Evolutionary conservation across 2,113 vertebrate genomes (phyloP).

Genomic region (Athene cunicularia): DNA sequence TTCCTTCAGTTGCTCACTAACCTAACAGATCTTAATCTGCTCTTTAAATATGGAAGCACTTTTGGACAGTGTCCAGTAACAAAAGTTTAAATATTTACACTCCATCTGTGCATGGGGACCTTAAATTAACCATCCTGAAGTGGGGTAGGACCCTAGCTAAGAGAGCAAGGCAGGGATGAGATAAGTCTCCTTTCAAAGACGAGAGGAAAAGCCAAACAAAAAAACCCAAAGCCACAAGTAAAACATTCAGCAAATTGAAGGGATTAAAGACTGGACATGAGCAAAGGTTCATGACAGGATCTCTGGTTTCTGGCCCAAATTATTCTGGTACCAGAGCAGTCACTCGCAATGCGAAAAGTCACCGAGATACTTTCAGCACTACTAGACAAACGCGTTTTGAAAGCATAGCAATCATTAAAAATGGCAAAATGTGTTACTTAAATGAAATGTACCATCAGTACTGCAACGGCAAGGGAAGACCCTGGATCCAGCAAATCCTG

Average conservation of each 20-base stretch:
- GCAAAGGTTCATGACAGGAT: neutral
- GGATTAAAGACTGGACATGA: neutral
- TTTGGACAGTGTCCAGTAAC: neutral
- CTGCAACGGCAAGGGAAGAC: neutral
- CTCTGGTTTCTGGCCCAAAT: neutral
- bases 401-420: neutral
- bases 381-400: neutral
- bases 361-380: neutral
- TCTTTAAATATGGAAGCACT: neutral
- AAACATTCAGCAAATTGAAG: neutral
- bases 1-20: neutral
- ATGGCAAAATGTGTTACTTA: neutral
- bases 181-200: neutral
- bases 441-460: neutral
- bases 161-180: neutral
- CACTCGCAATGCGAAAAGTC: fast-evolving
- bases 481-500: neutral
- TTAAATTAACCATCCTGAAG: neutral
- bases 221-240: neutral
- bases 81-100: neutral
- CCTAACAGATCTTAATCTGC: neutral
- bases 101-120: neutral
- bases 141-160: neutral
- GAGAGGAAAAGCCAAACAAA: neutral
- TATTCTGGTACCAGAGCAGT: neutral